These are phyloP conservation scores for Sinocyclocheilus rhinocerous DNA, from an alignment of 2,113 vertebrate species.

Conservation along the genomic window DNA sequence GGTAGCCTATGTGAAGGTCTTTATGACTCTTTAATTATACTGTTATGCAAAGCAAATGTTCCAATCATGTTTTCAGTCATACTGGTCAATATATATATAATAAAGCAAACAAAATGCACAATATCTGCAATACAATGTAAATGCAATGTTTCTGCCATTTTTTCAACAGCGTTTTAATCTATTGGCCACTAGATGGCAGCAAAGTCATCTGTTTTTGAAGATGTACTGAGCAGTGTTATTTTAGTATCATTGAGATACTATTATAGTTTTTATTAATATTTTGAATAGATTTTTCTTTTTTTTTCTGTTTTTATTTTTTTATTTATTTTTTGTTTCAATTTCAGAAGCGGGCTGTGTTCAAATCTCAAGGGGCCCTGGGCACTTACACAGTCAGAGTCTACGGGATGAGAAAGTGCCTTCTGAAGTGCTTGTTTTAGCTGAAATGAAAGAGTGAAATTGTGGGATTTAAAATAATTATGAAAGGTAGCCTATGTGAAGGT, in stretches of 20 bases:
- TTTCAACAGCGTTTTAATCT: background rate
- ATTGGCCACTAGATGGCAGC: slow-evolving; percentile 21
- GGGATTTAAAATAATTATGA: background rate
- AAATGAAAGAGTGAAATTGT: background rate
- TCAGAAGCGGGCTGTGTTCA: background rate
- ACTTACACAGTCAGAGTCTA: background rate
- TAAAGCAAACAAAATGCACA: background rate
- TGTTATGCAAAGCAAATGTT: background rate
- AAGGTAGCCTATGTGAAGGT: background rate
- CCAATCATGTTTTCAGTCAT: background rate
- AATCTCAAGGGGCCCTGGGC: background rate
- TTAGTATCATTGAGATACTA: background rate
- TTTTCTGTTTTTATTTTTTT: too few relatives aligned
- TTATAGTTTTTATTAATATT: background rate
- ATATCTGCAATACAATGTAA: background rate
- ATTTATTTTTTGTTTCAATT: too few relatives aligned
- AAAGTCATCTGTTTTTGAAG: slow-evolving; percentile 11
- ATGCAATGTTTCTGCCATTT: background rate
- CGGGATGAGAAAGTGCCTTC: background rate
- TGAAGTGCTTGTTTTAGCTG: background rate
- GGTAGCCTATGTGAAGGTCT: background rate
- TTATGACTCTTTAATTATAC: background rate
- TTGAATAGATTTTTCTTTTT: too few relatives aligned
- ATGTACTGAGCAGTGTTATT: background rate
- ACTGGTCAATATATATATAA: background rate